Percentiles rank a stretch among this genome's conserved stretches.
Conservation (phyloP, 2,888 invertebrate species). For the Microdon myrmicae region DNA sequence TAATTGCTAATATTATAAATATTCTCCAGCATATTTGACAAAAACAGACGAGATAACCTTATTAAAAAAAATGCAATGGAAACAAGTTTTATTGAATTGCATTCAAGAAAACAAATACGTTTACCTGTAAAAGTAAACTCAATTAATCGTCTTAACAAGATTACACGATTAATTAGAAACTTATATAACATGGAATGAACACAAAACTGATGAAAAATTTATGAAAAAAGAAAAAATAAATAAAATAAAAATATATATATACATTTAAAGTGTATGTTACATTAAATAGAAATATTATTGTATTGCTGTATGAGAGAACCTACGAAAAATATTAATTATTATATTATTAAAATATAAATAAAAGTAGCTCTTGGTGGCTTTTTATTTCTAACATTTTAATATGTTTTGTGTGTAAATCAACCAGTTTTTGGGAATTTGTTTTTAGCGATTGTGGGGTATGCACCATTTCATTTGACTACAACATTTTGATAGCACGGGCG, state of each 20-base stretch:
- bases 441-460: no score
- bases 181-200: conserved; percentile 48
- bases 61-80: conserved; percentile 36
- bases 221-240: not conserved
- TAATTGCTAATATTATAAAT: conserved; percentile 26
- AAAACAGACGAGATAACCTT: no score
- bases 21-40: conserved; percentile 43
- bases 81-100: conserved; percentile 21
- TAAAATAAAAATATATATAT: conserved; percentile 33
- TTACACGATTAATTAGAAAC: conserved; percentile 37
- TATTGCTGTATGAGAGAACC: conserved; percentile 57
- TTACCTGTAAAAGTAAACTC: not conserved
- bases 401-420: no score
- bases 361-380: conserved; percentile 53
- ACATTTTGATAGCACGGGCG: no score
- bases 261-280: conserved; percentile 56
- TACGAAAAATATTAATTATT: conserved; percentile 59
- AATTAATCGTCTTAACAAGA: not conserved
- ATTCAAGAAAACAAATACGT: conserved; percentile 13
- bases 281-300: conserved; percentile 63
- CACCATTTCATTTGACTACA: no score
- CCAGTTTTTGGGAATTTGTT: no score
- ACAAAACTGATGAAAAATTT: conserved; percentile 4
- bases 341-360: conserved; percentile 63
- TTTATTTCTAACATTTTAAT: conserved; percentile 7